Evolutionary conservation across 2,888 invertebrate species (phyloP).

Genomic region (Drosophila affinis): DNA sequence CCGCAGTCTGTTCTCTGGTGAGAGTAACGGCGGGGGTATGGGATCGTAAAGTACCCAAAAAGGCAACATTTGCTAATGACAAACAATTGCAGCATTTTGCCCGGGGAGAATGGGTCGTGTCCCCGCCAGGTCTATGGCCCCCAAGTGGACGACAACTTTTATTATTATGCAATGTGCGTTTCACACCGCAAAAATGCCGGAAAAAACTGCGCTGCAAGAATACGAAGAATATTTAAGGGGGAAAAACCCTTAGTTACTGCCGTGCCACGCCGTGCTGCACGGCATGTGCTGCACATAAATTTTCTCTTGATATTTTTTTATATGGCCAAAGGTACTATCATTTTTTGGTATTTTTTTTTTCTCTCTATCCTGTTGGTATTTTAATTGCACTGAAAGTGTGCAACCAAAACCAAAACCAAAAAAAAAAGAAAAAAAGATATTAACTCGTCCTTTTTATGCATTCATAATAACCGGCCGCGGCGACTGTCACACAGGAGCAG

Average conservation of each 20-base stretch:
- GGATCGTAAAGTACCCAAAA: slow-evolving; percentile 68
- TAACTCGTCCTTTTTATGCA: slow-evolving; percentile 74
- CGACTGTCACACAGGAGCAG: slow-evolving; percentile 41
- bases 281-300: slow-evolving; percentile 74
- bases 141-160: slow-evolving; percentile 47
- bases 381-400: slow-evolving; percentile 73
- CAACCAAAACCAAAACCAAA: slow-evolving; percentile 53
- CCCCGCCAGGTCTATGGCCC: slow-evolving; percentile 41
- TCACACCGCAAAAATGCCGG: slow-evolving; percentile 35
- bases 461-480: slow-evolving; percentile 62
- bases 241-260: slow-evolving; percentile 48
- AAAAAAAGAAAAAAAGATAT: slow-evolving; percentile 43
- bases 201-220: not conserved
- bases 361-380: slow-evolving; percentile 48
- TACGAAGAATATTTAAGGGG: too few relatives aligned
- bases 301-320: slow-evolving; percentile 48
- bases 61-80: slow-evolving; percentile 80
- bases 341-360: slow-evolving; percentile 7
- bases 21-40: not conserved
- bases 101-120: slow-evolving; percentile 47
- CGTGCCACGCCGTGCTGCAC: slow-evolving; percentile 19
- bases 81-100: slow-evolving; percentile 59
- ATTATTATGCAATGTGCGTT: slow-evolving; percentile 77
- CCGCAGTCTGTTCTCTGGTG: slow-evolving; percentile 37
- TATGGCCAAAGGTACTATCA: slow-evolving; percentile 23